Percentiles rank a stretch among this genome's conserved stretches.
Evolutionary conservation across 2,113 vertebrate species (phyloP).

Genomic region (Riparia riparia): DNA sequence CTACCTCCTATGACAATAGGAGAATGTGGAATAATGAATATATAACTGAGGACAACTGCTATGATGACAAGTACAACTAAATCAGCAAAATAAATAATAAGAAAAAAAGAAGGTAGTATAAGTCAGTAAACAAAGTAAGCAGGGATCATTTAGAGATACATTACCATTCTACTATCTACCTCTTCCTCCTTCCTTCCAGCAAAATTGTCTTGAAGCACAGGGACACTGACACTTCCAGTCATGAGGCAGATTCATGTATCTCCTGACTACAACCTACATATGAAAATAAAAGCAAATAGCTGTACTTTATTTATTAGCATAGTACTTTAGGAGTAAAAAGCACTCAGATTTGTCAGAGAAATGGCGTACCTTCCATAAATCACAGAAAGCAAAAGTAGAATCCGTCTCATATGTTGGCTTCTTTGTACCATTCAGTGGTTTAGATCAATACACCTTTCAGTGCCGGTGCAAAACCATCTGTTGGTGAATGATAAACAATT

Average conservation of each 20-base stretch:
- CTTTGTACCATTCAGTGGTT: background rate
- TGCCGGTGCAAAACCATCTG: background rate
- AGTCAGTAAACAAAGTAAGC: background rate
- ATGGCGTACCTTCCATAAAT: background rate
- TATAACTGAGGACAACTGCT: background rate
- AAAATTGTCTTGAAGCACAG: background rate
- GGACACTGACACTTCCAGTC: background rate
- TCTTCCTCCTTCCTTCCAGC: background rate
- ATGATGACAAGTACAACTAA: background rate
- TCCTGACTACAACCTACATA: background rate
- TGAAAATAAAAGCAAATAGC: background rate
- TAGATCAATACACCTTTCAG: background rate
- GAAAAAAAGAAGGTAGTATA: background rate
- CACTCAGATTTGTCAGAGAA: background rate
- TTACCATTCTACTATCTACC: background rate
- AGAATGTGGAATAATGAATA: background rate
- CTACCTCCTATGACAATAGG: background rate
- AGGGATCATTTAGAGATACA: background rate
- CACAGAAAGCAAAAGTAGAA: background rate
- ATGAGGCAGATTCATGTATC: background rate
- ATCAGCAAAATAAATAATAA: background rate
- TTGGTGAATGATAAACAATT: background rate
- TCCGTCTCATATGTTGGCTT: background rate
- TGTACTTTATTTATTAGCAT: background rate
- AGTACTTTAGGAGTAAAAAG: background rate